Percentiles rank a stretch among this genome's conserved stretches.
phyloP scores from a whole-genome alignment of 2,113 vertebrate species.

The Brachypteracias leptosomus region DNA sequence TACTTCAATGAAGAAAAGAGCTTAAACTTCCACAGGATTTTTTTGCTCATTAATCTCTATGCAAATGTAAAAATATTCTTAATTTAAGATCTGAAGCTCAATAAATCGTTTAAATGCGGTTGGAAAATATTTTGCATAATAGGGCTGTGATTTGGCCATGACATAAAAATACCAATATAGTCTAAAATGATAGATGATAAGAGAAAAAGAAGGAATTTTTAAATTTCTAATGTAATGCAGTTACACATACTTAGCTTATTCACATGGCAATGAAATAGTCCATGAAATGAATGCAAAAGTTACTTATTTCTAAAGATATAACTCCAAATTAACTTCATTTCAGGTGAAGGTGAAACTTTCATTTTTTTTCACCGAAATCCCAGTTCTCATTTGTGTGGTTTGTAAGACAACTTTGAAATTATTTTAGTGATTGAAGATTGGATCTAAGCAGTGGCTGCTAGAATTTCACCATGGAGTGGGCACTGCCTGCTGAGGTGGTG shows the following conservation, averaged over 20 bases:
- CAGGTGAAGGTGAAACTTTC: not conserved
- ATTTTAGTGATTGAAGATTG: not conserved
- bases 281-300: not conserved
- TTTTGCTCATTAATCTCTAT: not conserved
- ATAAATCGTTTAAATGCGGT: not conserved
- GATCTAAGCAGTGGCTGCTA: not conserved
- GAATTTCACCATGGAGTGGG: not conserved
- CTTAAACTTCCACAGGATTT: not conserved
- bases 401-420: not conserved
- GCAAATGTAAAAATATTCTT: not conserved
- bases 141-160: rapidly evolving
- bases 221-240: not conserved
- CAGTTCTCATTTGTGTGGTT: not conserved
- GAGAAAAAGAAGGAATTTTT: not conserved
- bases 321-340: not conserved
- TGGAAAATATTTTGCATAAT: not conserved
- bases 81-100: not conserved
- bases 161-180: not conserved
- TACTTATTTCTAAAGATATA: not conserved
- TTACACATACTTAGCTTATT: not conserved
- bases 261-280: not conserved
- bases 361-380: not conserved
- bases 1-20: not conserved
- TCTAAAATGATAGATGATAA: not conserved
- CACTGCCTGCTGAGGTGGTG: not conserved